phyloP scores from a whole-genome alignment of 1,140 invertebrate species.

The Tetramorium alpestre region DNA sequence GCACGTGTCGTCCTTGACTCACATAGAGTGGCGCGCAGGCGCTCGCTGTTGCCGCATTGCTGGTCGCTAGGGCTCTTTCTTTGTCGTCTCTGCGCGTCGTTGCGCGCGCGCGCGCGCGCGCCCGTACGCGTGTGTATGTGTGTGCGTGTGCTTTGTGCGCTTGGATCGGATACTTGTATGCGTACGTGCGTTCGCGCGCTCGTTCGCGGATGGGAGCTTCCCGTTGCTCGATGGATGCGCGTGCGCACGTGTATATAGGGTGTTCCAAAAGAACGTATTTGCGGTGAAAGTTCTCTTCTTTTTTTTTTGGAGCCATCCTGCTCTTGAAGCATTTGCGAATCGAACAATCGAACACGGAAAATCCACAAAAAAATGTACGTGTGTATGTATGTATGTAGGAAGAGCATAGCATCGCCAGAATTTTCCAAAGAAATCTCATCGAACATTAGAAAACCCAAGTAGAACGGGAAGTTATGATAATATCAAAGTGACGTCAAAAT shows the following conservation, averaged over 20 bases:
- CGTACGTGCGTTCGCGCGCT: slow-evolving; percentile 10
- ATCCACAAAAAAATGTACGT: background rate
- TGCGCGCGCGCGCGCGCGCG: slow-evolving; percentile 6
- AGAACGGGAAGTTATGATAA: no score
- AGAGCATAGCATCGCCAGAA: no score
- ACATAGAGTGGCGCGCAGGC: slow-evolving; percentile 84
- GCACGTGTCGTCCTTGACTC: slow-evolving; percentile 87
- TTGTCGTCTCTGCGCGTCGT: slow-evolving; percentile 71
- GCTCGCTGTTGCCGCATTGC: slow-evolving; percentile 82
- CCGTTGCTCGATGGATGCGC: slow-evolving; percentile 33
- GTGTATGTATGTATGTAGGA: no score
- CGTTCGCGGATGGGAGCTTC: slow-evolving; percentile 52
- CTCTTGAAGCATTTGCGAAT: background rate
- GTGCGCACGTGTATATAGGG: slow-evolving; percentile 42
- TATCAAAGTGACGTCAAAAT: no score
- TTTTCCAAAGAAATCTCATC: background rate
- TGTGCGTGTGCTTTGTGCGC: slow-evolving; percentile 49
- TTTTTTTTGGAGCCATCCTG: background rate
- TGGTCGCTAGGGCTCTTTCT: slow-evolving; percentile 81
- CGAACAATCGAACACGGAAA: background rate
- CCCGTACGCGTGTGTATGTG: background rate
- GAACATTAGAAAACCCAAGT: background rate
- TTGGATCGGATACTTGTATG: slow-evolving; percentile 3
- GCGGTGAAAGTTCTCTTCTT: background rate
- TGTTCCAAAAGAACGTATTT: background rate